phyloP scores from a whole-genome alignment of 1,140 invertebrate genomes.

The Trachymyrmex cornetzi region DNA sequence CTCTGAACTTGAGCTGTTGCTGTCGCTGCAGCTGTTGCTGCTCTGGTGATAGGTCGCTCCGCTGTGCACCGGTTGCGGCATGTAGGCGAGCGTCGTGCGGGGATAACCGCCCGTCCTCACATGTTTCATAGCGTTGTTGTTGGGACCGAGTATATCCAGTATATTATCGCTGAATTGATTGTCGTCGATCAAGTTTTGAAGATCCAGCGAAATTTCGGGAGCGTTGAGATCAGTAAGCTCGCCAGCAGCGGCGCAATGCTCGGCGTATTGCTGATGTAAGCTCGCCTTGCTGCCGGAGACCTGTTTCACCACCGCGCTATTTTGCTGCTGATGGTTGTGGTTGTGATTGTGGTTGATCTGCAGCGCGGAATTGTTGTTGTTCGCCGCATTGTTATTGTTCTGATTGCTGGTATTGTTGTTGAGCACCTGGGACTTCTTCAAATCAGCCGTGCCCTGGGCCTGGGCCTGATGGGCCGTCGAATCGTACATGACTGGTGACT shows the following conservation, averaged over 20 bases:
- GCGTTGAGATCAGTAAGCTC: conserved; percentile 95
- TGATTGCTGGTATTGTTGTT: conserved; percentile 77
- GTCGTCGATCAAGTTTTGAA: conserved; percentile 96
- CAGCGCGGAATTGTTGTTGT: conserved; percentile 80
- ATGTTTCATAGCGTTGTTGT: conserved; percentile 85
- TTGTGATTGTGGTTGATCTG: conserved; percentile 84
- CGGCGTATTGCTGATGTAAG: conserved; percentile 89
- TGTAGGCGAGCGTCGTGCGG: conserved; percentile 91
- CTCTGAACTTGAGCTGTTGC: conserved; percentile 88
- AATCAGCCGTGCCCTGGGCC: conserved; percentile 79
- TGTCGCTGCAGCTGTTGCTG: conserved; percentile 87
- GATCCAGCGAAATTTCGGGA: conserved; percentile 95
- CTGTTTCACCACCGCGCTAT: conserved; percentile 83
- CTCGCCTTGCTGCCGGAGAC: conserved; percentile 85
- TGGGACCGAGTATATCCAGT: conserved; percentile 91
- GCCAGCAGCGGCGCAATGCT: conserved; percentile 87
- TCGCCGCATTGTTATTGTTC: conserved; percentile 74
- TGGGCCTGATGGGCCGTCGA: conserved; percentile 84
- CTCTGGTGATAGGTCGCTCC: conserved; percentile 90
- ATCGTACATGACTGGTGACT: conserved; percentile 86
- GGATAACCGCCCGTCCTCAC: conserved; percentile 86
- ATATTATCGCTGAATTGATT: conserved; percentile 93
- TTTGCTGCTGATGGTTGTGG: conserved; percentile 82
- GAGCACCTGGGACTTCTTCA: conserved; percentile 82
- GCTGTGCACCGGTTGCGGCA: conserved; percentile 96